Conservation (phyloP, 1,140 invertebrate species). For the Trigoniulus corallinus region DNA sequence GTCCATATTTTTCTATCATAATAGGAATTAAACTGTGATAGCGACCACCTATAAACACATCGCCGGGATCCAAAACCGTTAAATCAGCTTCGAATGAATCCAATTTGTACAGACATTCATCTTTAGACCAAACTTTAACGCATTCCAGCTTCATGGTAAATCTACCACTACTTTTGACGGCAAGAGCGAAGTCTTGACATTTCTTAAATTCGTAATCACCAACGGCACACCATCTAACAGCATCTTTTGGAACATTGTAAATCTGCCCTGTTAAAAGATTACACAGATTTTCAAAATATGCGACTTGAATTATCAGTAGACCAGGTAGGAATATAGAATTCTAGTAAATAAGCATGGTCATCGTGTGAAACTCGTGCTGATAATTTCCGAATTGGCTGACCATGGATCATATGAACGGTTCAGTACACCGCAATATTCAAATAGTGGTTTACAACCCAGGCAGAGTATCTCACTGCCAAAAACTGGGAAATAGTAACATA, state of each 20-base stretch:
- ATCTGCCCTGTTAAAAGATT: not conserved
- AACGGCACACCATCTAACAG: slow-evolving; percentile 54
- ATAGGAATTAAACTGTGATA: slow-evolving; percentile 86
- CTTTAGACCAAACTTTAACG: slow-evolving; percentile 15
- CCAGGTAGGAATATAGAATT: too few relatives aligned
- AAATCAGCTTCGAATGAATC: slow-evolving; percentile 56
- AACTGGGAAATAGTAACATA: too few relatives aligned
- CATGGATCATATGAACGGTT: too few relatives aligned
- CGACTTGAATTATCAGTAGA: not conserved
- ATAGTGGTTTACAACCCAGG: too few relatives aligned
- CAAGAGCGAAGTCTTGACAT: slow-evolving; percentile 49
- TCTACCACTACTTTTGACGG: slow-evolving; percentile 30
- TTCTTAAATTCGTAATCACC: slow-evolving; percentile 52
- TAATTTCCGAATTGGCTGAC: too few relatives aligned
- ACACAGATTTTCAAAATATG: not conserved
- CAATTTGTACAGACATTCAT: slow-evolving; percentile 30
- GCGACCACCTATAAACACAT: slow-evolving; percentile 77
- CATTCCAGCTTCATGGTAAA: slow-evolving; percentile 15
- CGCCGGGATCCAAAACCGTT: slow-evolving; percentile 74
- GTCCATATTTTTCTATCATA: slow-evolving; percentile 29
- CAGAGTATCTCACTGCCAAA: too few relatives aligned
- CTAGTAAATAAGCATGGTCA: too few relatives aligned
- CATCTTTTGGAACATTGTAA: not conserved
- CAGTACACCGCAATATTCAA: too few relatives aligned
- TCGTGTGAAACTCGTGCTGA: too few relatives aligned